Base-by-base conservation (phyloP, 2,113 vertebrate genomes). In the Chamaea fasciata region DNA sequence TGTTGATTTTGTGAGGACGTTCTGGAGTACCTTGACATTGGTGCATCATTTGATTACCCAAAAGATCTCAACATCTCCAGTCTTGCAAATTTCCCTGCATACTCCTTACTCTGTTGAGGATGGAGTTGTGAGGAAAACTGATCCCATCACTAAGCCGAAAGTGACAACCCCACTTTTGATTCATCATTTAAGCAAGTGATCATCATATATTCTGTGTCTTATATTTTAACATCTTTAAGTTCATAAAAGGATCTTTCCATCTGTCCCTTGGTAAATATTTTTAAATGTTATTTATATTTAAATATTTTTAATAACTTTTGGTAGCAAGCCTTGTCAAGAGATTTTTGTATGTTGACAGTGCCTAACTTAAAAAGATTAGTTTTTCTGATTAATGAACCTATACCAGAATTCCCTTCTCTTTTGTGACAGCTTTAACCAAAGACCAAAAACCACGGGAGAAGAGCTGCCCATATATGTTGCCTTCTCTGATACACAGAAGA, bases 161-260 rank as follows among this genome's bases (percentile, higher is more conserved):
- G 10, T 1, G 2, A 7, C 8, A 75, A 15, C 5, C 1, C 1
- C 11, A 11, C 31, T 75, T 78, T 26, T 77, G 31, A 33, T 63
- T 91, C 31, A 41, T 53, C 7, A 35, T 52, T 13, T 27, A 77
- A 52, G 33, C 26, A 42, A 28, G 9, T 33, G 24, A 41, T 28
- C 39, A 31, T 80, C 53, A 77, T 17, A 7, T 77, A 14, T 13
- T 63, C 47, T n/a, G 7, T n/a, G 42, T 74, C 19, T 46, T 62
- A n/a, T 62, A 20, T 18, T 87, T 77, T 78, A n/a, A 70, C 22
- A n/a, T 5, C 16, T 81, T 62, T 62, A 77, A 62, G 17, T 74
- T 44, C 23, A 37, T 70, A 23, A 78, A 82, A 87, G 3, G 8
- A 67, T 65, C 21, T 91, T 86, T 76, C 39, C 6, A 20, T 57